Evolutionary conservation across 2,888 invertebrate species (phyloP), one percentile per base, ranked within the genome.

Genomic region (Xylota sylvarum): DNA sequence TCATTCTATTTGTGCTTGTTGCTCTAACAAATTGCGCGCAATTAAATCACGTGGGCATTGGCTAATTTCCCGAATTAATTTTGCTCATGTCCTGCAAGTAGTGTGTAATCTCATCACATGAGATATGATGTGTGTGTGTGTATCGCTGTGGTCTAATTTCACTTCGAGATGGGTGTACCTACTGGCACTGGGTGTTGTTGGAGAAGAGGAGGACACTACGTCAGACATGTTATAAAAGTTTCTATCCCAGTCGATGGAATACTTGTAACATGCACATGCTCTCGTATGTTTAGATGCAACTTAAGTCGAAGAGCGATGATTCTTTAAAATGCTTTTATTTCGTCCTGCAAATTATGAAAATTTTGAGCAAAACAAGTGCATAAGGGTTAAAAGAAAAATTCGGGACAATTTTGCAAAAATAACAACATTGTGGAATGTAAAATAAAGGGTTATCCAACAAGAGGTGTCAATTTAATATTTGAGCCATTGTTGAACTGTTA

Each of bases 31-130:
- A 87, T 87, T 83, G 83, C 40, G 48, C 37, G 73, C 73, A 84
- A 82, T 88, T 85, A 80, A 85, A 85, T 83, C 80, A 88, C 82
- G 88, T 88, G 85, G 88, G 87, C 84, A 85, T 56, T 73, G 70
- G 77, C 79, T 83, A 82, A 86, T 88, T 88, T 85, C 50, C 58
- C 40, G 64, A 84, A 87, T 88, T 88, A 84, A 88, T 87, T 88
- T 74, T 37, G 73, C 32, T 32, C 52, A 60, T 73, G 60, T 74
- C 50, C 52, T 74, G 14, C 48, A 37, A 46, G 32, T 46, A 52
- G 55, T 46, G 46, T 48, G 60, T 12, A 60, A 77, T 77, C 77
- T 52, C 67, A 55, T 50, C 67, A 50, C 48, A 48, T 7, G 67
- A 77, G 77, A 69, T 60, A 77, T 67, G 65, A 67, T 58, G 69